Base-by-base conservation (phyloP, 2,888 invertebrate species). In the Lithophane semibrunnea region DNA sequence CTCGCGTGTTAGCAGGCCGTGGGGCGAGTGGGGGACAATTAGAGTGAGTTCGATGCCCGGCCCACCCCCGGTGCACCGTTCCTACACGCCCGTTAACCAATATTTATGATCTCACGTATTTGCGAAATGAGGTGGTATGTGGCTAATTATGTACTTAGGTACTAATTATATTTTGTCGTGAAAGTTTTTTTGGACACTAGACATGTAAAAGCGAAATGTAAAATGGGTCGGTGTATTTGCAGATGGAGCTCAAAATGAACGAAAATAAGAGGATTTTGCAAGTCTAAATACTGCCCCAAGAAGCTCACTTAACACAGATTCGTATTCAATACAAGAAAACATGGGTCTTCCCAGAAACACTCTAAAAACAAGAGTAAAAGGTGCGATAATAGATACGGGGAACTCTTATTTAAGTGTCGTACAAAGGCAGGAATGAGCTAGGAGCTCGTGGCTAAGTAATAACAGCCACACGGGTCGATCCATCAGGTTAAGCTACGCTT, bases 1-100 rank as follows among this genome's bases (percentile, higher is more conserved):
- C 61, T 79, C 71, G 79, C 76, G 84, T 88, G 88, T 44, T 73
- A 73, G 58, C 68, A 37, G 81, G 79, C 70, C 77, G 56, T 80
- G 76, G 80, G 85, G 88, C 77, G 83, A 70, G 84, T 69, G 82
- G 83, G 73, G 78, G 82, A 80, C 84, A 84, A 87, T 86, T 86
- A 88, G 73, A 70, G 69, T 76, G 78, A 61, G 88, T 88, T 86
- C 85, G 79, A 77, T 63, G 79, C 79, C 79, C 86, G 82, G 69
- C 79, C 77, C 82, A 78, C 84, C 79, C 79, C 82, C 81, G 61
- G 66, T 85, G 84, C 80, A 86, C 78, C 78, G 77, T 61, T 76
- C 77, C 76, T 69, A 78, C 81, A 74, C 86, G 78, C 83, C 86
- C 78, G 86, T 86, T 85, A 88, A 79, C 76, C 79, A 84, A 75